Evolutionary conservation across 2,113 vertebrate genomes (phyloP).

Genomic region (Electrona antarctica): DNA sequence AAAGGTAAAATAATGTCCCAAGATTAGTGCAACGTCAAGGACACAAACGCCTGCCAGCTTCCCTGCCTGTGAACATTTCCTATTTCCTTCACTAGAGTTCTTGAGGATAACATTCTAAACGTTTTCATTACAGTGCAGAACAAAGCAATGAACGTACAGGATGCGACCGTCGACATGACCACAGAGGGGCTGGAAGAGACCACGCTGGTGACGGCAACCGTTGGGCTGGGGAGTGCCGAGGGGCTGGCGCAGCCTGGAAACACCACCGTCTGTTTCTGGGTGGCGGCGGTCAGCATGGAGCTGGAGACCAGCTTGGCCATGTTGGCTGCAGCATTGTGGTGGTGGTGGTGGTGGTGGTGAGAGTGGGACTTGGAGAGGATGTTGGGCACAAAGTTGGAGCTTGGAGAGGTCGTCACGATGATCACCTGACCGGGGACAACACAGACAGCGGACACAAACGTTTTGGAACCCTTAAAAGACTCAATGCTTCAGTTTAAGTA

Average conservation of each 20-base stretch:
- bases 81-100: too few relatives aligned
- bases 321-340: conserved; percentile 72
- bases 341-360: conserved; percentile 81
- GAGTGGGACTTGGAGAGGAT: conserved; percentile 98
- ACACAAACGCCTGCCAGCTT: too few relatives aligned
- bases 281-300: conserved; percentile 85
- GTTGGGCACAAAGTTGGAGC: conserved; percentile 97
- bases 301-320: conserved; percentile 92
- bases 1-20: too few relatives aligned
- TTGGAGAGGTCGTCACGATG: conserved; percentile 97
- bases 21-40: too few relatives aligned
- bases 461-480: too few relatives aligned
- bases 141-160: conserved; percentile 77
- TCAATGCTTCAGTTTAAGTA: too few relatives aligned
- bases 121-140: too few relatives aligned
- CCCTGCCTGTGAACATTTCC: too few relatives aligned
- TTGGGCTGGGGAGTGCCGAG: conserved; percentile 71
- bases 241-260: conserved; percentile 84
- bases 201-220: conserved; percentile 90
- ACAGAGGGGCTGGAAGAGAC: conserved; percentile 90
- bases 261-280: conserved; percentile 92
- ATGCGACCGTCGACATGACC: conserved; percentile 93
- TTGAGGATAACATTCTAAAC: too few relatives aligned
- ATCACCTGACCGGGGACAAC: conserved; percentile 85
- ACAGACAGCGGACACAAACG: background rate